These are phyloP conservation scores for Saccopteryx bilineata DNA, from an alignment of 2,113 vertebrate genomes.

Conservation along the genomic window DNA sequence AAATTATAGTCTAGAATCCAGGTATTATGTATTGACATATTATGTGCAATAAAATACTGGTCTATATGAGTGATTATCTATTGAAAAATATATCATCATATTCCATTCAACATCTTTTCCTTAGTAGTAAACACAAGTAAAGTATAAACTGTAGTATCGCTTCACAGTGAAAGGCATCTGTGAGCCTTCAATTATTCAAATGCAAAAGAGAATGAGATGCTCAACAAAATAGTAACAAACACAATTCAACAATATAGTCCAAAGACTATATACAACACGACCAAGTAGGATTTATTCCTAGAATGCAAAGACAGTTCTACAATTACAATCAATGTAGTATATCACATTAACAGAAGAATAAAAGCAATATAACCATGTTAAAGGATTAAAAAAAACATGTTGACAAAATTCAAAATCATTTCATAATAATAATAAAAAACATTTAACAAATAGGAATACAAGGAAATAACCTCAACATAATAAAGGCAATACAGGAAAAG, in stretches of 20 bases:
- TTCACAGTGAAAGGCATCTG: neutral
- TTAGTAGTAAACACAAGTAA: neutral
- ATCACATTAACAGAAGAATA: neutral
- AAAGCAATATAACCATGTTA: neutral
- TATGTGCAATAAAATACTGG: neutral
- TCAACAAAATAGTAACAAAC: neutral
- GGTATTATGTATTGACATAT: neutral
- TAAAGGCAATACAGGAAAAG: neutral
- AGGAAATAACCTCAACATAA: neutral
- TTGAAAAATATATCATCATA: neutral
- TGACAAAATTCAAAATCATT: neutral
- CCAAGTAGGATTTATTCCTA: neutral
- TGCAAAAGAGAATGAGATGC: constrained; percentile 25
- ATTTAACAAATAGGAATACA: neutral
- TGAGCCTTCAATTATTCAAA: neutral
- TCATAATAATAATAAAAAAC: neutral
- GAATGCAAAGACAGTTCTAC: neutral
- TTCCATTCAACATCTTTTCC: neutral
- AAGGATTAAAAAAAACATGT: neutral
- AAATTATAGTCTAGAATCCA: neutral
- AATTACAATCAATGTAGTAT: neutral
- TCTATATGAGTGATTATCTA: neutral
- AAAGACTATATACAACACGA: neutral
- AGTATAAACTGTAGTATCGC: neutral
- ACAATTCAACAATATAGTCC: neutral